Base-by-base conservation (phyloP, 1,140 invertebrate genomes). In the Aphelenchoides fujianensis region DNA sequence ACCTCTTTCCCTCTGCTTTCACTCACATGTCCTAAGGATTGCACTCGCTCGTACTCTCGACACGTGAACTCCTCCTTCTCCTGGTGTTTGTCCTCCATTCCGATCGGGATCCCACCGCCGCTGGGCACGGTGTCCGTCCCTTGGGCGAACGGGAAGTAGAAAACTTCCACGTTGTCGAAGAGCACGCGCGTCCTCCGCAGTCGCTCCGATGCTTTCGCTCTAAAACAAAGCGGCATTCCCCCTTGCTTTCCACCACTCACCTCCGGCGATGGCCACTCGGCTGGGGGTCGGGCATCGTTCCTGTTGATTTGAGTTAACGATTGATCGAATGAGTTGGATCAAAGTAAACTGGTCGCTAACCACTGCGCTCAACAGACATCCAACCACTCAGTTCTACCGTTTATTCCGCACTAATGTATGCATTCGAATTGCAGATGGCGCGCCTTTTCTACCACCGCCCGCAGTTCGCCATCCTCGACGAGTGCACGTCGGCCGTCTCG, bases 381-480 rank as follows among this genome's bases (percentile, higher is more conserved):
- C n/a, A n/a, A n/a, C n/a, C n/a, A n/a, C n/a, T n/a, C n/a, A n/a
- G n/a, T n/a, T n/a, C n/a, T 12, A 12, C 23, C 23, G 23, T 48
- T 48, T 48, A 48, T 48, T 48, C 41, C 12, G 12, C 41, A 12
- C 41, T 59, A 59, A 16, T 7, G 7, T 19, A 59, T 63, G 62
- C 63, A 7, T 66, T 3, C 36, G n/a, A 75, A 32, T 68, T 82
- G 74, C 82, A 93, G 90, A 97, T 97, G 95, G 94, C 95, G 54
- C 88, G 95, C 53, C 87, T 98, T 37, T 96, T 98, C 85, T 98
- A 98, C 86, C 94, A 98, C 84, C 89, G 85, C 78, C 96, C 96
- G 9, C 94, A 97, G 86, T 98, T 97, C 87, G 95, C 95, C 31
- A 97, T 98, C 82, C 86, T 98, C 70, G 96, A 98, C 84, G 95